phyloP scores from a whole-genome alignment of 2,888 invertebrate genomes.

The Nemotelus pantherinus region DNA sequence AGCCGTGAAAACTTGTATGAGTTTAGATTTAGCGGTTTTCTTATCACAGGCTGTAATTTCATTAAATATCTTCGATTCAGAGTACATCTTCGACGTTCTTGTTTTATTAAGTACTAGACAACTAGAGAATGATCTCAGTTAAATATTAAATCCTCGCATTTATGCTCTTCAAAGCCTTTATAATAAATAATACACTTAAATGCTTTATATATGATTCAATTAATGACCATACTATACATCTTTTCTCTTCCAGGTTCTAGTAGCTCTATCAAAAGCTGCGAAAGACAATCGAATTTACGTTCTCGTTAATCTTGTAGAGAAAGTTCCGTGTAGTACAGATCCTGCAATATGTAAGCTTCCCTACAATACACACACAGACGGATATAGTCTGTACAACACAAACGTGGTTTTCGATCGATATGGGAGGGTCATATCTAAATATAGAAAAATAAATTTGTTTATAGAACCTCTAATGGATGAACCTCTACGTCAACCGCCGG shows the following conservation, averaged over 20 bases:
- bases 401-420: conserved; percentile 80
- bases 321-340: conserved; percentile 60
- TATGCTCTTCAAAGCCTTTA: no score
- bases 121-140: no score
- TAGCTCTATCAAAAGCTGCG: conserved; percentile 42
- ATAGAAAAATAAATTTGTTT: conserved; percentile 68
- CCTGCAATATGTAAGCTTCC: conserved; percentile 20
- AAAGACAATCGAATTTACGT: conserved; percentile 69
- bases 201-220: no score
- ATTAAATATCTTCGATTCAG: no score
- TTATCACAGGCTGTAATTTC: no score
- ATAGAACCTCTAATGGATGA: conserved; percentile 65
- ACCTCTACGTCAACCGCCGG: conserved; percentile 68
- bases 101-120: no score
- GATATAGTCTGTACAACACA: conserved; percentile 73
- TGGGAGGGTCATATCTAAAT: conserved; percentile 74
- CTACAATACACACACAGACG: conserved; percentile 47
- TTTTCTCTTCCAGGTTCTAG: conserved; percentile 34
- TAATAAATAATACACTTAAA: no score
- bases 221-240: no score
- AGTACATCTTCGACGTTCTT: no score
- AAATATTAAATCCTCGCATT: no score
- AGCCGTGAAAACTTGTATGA: no score
- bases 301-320: conserved; percentile 76
- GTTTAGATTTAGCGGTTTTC: no score